Percentiles rank a stretch among this genome's conserved stretches.
Conservation (phyloP, 2,888 invertebrate genomes). For the Notodonta ziczac region DNA sequence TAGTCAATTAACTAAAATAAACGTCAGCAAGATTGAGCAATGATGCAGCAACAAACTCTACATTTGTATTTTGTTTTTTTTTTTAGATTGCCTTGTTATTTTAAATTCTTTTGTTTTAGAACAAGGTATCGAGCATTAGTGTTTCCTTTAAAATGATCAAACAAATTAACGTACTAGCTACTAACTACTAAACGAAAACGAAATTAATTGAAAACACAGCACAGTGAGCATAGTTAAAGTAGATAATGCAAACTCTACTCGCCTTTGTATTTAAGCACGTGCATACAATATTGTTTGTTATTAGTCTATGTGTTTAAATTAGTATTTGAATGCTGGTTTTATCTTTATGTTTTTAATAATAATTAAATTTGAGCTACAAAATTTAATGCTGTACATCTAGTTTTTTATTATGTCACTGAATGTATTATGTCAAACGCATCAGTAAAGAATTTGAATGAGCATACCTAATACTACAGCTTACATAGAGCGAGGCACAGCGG, state of each 20-base stretch:
- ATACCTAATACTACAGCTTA: background rate
- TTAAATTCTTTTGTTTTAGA: background rate
- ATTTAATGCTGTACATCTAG: background rate
- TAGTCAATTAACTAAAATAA: no score
- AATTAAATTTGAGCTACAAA: background rate
- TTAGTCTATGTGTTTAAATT: background rate
- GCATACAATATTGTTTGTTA: background rate
- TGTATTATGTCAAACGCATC: no score
- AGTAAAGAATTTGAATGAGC: background rate
- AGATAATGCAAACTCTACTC: background rate
- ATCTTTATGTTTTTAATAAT: background rate
- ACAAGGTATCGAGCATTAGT: background rate
- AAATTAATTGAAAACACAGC: constrained; percentile 6
- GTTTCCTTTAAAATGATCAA: background rate
- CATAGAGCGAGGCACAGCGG: no score
- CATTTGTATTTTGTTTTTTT: no score
- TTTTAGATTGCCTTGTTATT: no score
- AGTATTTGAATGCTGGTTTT: background rate
- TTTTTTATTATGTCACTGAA: background rate
- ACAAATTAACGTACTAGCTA: background rate
- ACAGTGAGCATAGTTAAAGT: constrained; percentile 4
- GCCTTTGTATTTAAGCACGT: background rate
- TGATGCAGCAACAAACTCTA: no score
- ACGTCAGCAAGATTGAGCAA: no score
- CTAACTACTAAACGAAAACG: background rate